Evolutionary conservation across 2,113 vertebrate species (phyloP).

Genomic region (Rhinolophus ferrumequinum): DNA sequence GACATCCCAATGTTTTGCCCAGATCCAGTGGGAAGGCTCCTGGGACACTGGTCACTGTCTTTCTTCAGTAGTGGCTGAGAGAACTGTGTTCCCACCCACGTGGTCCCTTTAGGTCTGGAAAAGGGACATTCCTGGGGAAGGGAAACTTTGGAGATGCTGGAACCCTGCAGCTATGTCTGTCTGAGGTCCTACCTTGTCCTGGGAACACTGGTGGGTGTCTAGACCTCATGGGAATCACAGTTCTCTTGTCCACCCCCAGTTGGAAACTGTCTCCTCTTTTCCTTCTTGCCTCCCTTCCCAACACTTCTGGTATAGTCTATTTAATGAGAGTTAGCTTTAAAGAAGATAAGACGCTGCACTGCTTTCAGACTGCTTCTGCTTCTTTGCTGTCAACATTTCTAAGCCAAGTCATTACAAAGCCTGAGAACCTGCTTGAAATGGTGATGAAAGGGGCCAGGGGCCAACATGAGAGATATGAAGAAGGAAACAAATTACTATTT

Average conservation of each 20-base stretch:
- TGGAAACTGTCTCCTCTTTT: not conserved
- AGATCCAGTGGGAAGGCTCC: not conserved
- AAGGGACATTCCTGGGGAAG: not conserved
- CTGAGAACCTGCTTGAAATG: not conserved
- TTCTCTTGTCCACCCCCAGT: not conserved
- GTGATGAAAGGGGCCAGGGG: not conserved
- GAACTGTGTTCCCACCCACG: fast-evolving
- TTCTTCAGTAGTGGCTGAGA: not conserved
- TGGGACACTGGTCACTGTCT: fast-evolving
- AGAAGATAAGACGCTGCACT: not conserved
- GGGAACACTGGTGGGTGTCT: not conserved
- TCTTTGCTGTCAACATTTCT: not conserved
- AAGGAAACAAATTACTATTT: not conserved
- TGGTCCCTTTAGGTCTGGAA: not conserved
- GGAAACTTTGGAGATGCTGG: not conserved
- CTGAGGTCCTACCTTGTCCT: not conserved
- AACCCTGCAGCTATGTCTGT: not conserved
- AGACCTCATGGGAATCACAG: not conserved
- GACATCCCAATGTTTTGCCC: not conserved
- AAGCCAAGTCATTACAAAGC: not conserved
- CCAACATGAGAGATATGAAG: not conserved
- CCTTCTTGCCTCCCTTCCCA: not conserved
- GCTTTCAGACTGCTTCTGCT: not conserved
- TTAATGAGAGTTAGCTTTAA: not conserved
- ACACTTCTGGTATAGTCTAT: too few species aligned